Evolutionary conservation across 1,140 invertebrate genomes (phyloP).

Genomic region (Drosophila sp.): DNA sequence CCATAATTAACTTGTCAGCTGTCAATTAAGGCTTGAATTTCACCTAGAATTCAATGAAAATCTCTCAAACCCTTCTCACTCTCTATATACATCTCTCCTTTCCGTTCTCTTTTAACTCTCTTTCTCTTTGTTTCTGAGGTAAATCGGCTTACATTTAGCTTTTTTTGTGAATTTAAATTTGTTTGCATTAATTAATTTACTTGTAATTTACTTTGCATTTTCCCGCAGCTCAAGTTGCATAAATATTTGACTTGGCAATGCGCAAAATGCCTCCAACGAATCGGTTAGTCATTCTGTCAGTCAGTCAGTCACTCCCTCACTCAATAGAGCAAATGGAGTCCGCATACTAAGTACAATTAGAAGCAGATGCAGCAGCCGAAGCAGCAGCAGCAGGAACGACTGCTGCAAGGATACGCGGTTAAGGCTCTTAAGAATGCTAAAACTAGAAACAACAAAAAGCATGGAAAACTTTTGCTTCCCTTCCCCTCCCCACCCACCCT

Average conservation of each 20-base stretch:
- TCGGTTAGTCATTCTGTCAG: slow-evolving; percentile 33
- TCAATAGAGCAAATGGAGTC: slow-evolving; percentile 35
- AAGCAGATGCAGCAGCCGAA: slow-evolving; percentile 38
- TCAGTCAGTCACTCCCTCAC: slow-evolving; percentile 29
- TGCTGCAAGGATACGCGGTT: slow-evolving; percentile 46
- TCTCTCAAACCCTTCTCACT: not conserved
- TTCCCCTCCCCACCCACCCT: not conserved
- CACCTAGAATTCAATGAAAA: slow-evolving; percentile 38
- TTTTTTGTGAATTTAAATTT: slow-evolving; percentile 29
- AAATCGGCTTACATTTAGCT: slow-evolving; percentile 53
- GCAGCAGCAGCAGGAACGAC: slow-evolving; percentile 25
- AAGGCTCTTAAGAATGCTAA: slow-evolving; percentile 64
- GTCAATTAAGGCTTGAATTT: slow-evolving; percentile 55
- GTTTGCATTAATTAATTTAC: slow-evolving; percentile 76
- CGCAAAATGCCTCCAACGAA: slow-evolving; percentile 28
- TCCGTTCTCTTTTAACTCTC: not conserved
- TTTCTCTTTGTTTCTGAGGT: slow-evolving; percentile 4
- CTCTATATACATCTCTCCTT: not conserved
- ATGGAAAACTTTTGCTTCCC: slow-evolving; percentile 11
- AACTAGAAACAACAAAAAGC: slow-evolving; percentile 68
- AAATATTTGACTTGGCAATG: slow-evolving; percentile 71
- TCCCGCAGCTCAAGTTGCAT: slow-evolving; percentile 45
- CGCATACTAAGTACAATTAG: slow-evolving; percentile 74
- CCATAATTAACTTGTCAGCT: slow-evolving; percentile 72
- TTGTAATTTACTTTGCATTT: slow-evolving; percentile 53